Base-by-base conservation (phyloP, 2,113 vertebrate species). In the Toxotes jaculatrix region DNA sequence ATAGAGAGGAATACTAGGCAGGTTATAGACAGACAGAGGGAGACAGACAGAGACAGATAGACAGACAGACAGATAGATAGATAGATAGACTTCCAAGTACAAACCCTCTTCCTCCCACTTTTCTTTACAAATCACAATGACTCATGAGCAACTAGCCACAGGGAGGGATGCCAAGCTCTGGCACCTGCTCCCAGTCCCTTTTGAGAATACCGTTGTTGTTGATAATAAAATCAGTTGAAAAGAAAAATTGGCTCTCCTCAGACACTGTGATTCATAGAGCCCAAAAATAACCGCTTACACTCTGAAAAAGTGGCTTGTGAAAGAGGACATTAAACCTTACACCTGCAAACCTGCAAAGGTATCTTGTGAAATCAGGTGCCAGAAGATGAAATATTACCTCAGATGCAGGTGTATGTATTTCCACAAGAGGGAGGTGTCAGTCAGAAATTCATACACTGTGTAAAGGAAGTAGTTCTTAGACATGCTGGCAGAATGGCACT, bases 231-330 rank as follows among this genome's bases (percentile, higher is more conserved):
- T 59, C 51, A 40, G 11, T 16, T 12, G 51, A 59, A 57, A 59
- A 59, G 27, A 72, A 21, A 47, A 59, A 80, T 4, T 4, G 40
- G 23, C 31, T 73, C 31, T 47, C 31, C 11, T 14, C 1, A 21
- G 49, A 64, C 8, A 0, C 36, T 17, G 34, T 72, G 67, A 79
- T 79, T 79, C 27, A 79, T 56, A 56, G 13, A 45, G 19, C 38
- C 19, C 4, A 1, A 23, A 69, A 62, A 43, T 53, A 70, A 40
- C 45, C 17, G 4, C 36, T 34, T 23, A 51, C 17, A 5, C 31
- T 36, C 8, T 62, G 34, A 42, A 53, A 27, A 60, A 10, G 56
- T 6, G 34, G 23, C 55, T 61, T 42, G 55, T 60, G 43, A 49
- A 34, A 10, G 5, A 77, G 38, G 21, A 51, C 21, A 61, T 40